Conservation (phyloP, 2,797 vertebrate species). For the Myotis planiceps region DNA sequence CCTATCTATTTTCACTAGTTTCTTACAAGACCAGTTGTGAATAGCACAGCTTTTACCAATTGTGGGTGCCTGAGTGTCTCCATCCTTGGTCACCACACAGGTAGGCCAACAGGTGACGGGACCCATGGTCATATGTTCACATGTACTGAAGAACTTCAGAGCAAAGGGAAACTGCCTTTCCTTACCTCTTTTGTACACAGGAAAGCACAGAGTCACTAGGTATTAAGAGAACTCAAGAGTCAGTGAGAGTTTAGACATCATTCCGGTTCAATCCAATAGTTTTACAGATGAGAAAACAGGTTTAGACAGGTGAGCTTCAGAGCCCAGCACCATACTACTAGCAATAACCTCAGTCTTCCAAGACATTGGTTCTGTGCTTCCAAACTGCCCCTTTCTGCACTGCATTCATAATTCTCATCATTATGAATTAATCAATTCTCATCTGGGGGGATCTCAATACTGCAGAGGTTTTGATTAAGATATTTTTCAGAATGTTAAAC, state of each 20-base stretch:
- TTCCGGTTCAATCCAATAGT: neutral
- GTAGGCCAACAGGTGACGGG: neutral
- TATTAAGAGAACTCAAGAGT: neutral
- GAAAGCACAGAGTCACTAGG: neutral
- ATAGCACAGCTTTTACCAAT: neutral
- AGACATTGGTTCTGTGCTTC: neutral
- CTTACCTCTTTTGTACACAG: neutral
- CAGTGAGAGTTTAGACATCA: neutral
- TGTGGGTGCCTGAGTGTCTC: neutral
- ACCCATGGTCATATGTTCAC: neutral
- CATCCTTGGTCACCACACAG: neutral
- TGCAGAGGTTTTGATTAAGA: slow-evolving; percentile 38
- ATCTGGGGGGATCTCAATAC: neutral
- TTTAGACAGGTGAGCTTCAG: neutral
- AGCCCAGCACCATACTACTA: neutral
- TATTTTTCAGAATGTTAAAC: slow-evolving; percentile 26
- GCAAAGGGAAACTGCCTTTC: neutral
- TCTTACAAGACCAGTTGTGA: neutral
- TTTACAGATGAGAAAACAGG: slow-evolving; percentile 26
- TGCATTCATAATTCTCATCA: neutral
- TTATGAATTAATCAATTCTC: neutral
- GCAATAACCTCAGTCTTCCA: slow-evolving; percentile 14
- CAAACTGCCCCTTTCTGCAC: neutral
- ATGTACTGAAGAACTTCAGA: neutral
- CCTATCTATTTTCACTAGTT: neutral